These are phyloP conservation scores for Upupa epops DNA, from an alignment of 2,113 vertebrate species.

Conservation along the genomic window DNA sequence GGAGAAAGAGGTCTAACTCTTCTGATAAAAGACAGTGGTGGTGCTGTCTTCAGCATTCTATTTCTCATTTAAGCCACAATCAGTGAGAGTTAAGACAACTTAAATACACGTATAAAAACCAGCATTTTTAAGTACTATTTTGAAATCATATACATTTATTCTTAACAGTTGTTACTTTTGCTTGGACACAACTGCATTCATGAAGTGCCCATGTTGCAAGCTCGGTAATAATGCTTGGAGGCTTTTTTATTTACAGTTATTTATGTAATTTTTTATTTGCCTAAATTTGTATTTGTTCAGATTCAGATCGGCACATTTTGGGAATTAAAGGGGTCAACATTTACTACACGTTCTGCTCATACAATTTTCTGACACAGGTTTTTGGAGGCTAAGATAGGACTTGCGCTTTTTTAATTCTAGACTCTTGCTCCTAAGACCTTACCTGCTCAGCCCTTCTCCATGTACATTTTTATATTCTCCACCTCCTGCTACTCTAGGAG, in stretches of 20 bases:
- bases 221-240: not conserved
- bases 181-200: not conserved
- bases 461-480: not conserved
- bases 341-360: not conserved
- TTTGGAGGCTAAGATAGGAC: not conserved
- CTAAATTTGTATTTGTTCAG: not conserved
- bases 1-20: not conserved
- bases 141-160: not conserved
- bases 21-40: not conserved
- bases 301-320: not conserved
- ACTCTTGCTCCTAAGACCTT: not conserved
- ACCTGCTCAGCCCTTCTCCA: not conserved
- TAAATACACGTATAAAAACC: not conserved
- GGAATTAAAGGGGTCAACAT: not conserved
- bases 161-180: not conserved
- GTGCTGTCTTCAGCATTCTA: not conserved
- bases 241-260: not conserved
- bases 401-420: too few relatives aligned
- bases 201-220: not conserved
- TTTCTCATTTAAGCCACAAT: not conserved
- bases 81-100: not conserved
- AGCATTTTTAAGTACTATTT: not conserved
- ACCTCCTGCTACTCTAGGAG: not conserved
- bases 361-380: not conserved
- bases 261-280: not conserved